A percentile compares a stretch with the other conserved stretches of the same genome.
phyloP scores from a whole-genome alignment of 2,797 vertebrate species.

The Moxostoma hubbsi region DNA sequence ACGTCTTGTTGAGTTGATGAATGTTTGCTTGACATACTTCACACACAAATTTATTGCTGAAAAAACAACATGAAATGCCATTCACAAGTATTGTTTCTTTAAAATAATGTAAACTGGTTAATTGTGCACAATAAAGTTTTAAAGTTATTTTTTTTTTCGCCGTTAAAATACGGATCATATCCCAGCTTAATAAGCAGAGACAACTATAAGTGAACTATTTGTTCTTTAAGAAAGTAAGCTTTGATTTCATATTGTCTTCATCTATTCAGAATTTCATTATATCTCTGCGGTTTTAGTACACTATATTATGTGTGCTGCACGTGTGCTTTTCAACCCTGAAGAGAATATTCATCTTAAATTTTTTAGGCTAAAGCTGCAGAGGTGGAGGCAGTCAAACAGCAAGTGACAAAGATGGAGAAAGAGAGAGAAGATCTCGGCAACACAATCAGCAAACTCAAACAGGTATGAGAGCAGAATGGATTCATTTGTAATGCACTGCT shows the following conservation, averaged over 20 bases:
- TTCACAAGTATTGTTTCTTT: too few species aligned
- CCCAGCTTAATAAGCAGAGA: too few species aligned
- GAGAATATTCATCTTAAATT: constrained; percentile 37
- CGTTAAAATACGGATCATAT: too few species aligned
- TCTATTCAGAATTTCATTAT: too few species aligned
- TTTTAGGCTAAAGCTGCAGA: constrained; percentile 71
- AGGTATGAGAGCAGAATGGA: constrained; percentile 72
- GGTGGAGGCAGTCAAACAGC: constrained; percentile 70
- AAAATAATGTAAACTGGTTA: too few species aligned
- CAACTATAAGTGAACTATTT: too few species aligned
- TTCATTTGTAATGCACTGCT: neutral
- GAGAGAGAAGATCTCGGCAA: constrained; percentile 72
- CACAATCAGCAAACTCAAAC: constrained; percentile 79
- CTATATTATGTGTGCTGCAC: neutral
- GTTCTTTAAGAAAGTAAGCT: neutral
- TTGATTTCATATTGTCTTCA: neutral
- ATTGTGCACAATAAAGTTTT: neutral
- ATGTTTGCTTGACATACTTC: neutral
- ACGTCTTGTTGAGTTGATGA: constrained; percentile 21
- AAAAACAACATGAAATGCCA: neutral
- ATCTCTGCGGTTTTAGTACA: neutral
- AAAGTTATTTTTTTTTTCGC: too few species aligned
- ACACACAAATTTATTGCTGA: neutral
- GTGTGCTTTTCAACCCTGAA: neutral
- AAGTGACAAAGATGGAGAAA: constrained; percentile 75